Evolutionary conservation across 2,113 vertebrate genomes (phyloP).

Genomic region (Nothocercus julius): DNA sequence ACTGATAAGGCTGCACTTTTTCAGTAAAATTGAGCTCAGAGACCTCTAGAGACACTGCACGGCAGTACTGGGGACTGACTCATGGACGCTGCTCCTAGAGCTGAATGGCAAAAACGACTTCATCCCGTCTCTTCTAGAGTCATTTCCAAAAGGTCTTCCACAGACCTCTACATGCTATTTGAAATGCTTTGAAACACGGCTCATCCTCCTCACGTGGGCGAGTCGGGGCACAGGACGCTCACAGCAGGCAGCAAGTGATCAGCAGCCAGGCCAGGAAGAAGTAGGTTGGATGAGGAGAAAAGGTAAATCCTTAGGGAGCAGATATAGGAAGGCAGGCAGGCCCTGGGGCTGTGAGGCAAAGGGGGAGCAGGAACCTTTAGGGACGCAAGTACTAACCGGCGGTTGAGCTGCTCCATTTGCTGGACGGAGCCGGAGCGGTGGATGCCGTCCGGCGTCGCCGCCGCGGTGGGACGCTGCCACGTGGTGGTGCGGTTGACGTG

Average conservation of each 20-base stretch:
- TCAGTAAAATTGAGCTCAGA: neutral
- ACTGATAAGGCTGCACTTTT: neutral
- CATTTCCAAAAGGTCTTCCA: neutral
- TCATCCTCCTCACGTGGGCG: neutral
- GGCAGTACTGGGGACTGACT: rapidly evolving
- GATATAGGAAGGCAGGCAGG: neutral
- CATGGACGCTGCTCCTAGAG: neutral
- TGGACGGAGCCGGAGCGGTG: conserved; percentile 91
- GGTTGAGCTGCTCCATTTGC: conserved; percentile 98
- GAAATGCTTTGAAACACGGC: neutral
- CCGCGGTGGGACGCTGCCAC: conserved; percentile 91
- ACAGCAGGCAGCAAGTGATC: neutral
- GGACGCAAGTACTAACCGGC: conserved; percentile 81
- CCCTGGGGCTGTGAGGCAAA: neutral
- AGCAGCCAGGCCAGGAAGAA: neutral
- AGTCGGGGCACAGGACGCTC: neutral
- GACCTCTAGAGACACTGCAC: neutral
- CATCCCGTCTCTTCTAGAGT: neutral
- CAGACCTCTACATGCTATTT: neutral
- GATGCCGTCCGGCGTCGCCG: conserved; percentile 85
- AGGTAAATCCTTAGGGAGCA: neutral
- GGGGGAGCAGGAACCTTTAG: neutral
- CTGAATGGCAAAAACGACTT: neutral
- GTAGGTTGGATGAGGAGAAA: neutral
- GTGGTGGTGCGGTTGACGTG: conserved; percentile 96